Base-by-base conservation (phyloP, 2,888 invertebrate genomes). In the Dolomedes plantarius region DNA sequence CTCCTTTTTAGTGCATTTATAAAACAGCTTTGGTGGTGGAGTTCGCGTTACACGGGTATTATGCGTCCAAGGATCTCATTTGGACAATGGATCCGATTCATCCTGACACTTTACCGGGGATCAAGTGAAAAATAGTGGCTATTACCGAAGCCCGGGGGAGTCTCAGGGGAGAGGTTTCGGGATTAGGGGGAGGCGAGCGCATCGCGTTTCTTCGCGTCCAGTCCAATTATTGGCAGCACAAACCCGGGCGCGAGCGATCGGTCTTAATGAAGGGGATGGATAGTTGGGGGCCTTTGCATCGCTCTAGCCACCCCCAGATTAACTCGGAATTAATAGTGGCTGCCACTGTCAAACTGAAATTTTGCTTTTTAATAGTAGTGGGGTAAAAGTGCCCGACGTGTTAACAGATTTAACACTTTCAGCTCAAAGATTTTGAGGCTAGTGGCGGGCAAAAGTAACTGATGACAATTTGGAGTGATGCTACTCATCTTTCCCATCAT, bases 111-210 rank as follows among this genome's bases (percentile, higher is more conserved):
- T 88, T 85, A 87, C 88, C 83, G 80, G 67, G 87, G 87, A 87
- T 87, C 85, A 87, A 87, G 88, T 88, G 88, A 88, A 88, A 88
- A 88, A 88, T 88, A 87, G 88, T 88, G 85, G 88, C 87, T 85
- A 88, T 88, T 88, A 88, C 87, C 68, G 65, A 76, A 78, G 69
- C 74, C 28, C 82, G 74, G 56, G 36, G 69, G 27, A 32, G 56
- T 71, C 83, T 81, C 79, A 9, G 74, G 77, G 78, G 79, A 73
- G 56, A 69, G 83, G 83, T 75, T 72, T 39, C 65, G 32, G 83
- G 75, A 68, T 78, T 73, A 77, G 50, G 76, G 77, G 83, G 72
- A 46, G 69, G 56, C 28, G 23, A 36, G 46, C 41, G 75, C 41
- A 64, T 80, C 80, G 80, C 74, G 75, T 86, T 86, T 75, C 80